These are phyloP conservation scores for Hippolais icterina DNA, from an alignment of 2,113 vertebrate species.

Conservation along the genomic window DNA sequence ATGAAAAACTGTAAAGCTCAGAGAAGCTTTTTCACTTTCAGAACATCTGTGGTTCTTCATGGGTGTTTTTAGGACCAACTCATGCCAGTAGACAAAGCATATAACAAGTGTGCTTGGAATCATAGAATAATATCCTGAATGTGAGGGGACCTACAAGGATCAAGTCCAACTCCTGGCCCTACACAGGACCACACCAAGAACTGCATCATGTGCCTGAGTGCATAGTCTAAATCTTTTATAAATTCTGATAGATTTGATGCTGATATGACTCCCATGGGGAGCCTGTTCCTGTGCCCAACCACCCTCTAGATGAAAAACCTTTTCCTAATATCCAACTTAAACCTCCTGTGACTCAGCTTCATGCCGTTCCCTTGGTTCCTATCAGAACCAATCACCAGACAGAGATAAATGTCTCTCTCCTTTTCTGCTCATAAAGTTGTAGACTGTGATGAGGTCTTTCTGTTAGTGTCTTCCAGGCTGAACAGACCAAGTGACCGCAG, in stretches of 20 bases:
- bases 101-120: background rate
- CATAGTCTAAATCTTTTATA: rapidly evolving
- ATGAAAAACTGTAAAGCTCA: background rate
- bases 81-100: background rate
- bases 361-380: background rate
- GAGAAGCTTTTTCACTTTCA: background rate
- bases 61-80: background rate
- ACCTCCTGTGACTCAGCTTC: background rate
- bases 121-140: background rate
- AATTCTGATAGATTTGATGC: background rate
- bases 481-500: background rate
- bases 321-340: background rate
- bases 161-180: background rate
- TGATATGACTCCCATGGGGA: background rate
- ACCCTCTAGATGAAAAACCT: background rate
- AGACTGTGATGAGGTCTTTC: background rate
- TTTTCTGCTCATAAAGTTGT: rapidly evolving
- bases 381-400: background rate
- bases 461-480: background rate
- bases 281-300: background rate
- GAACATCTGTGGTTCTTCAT: background rate
- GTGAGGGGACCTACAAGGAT: background rate
- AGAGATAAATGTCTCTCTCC: background rate
- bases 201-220: too few species aligned
- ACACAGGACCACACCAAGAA: background rate